Conservation (phyloP, 2,888 invertebrate species). For the Sympetrum striolatum region DNA sequence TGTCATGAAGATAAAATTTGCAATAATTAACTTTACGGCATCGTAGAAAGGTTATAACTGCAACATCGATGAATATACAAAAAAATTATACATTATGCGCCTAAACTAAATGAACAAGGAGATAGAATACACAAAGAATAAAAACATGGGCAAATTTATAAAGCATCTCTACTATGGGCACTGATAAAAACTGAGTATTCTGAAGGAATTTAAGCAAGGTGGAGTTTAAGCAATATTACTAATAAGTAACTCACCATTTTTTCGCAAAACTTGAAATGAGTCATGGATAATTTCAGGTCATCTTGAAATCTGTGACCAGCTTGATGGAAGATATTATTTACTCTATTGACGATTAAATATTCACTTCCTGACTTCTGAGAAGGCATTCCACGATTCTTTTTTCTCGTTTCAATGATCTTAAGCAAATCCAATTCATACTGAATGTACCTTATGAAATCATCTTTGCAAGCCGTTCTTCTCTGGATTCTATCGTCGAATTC, state of each 20-base stretch:
- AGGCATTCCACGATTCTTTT: constrained; percentile 56
- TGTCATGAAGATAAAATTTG: too few species aligned
- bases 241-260: constrained; percentile 68
- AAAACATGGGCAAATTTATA: too few species aligned
- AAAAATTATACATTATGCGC: too few species aligned
- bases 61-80: too few species aligned
- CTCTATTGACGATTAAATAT: constrained; percentile 67
- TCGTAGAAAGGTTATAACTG: too few species aligned
- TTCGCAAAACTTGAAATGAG: constrained; percentile 80
- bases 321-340: constrained; percentile 77
- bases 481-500: constrained; percentile 77
- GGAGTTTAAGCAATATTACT: constrained; percentile 54
- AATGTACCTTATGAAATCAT: constrained; percentile 74
- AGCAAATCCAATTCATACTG: constrained; percentile 74
- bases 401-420: constrained; percentile 68
- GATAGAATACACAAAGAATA: too few species aligned
- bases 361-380: too few species aligned
- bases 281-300: constrained; percentile 77
- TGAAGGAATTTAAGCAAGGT: too few species aligned
- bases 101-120: too few species aligned
- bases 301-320: constrained; percentile 72
- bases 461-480: constrained; percentile 70
- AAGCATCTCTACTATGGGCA: too few species aligned
- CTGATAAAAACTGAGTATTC: too few species aligned
- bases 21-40: too few species aligned